These are phyloP conservation scores for Aradophagus sp. DNA, from an alignment of 1,140 invertebrate species.

Conservation along the genomic window DNA sequence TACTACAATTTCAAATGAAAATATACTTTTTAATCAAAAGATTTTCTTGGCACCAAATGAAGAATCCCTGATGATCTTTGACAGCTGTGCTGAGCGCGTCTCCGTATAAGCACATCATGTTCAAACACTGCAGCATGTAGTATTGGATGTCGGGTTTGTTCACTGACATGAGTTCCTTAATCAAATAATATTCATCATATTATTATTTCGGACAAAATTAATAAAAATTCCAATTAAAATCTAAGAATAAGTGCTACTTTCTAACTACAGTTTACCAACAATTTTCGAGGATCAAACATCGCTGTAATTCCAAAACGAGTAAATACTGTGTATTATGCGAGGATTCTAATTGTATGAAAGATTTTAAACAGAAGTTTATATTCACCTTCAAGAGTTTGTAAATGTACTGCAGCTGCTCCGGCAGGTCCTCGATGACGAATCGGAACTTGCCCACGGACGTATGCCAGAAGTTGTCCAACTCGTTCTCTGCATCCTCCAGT, in stretches of 20 bases:
- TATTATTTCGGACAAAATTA: neutral
- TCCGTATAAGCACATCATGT: conserved; percentile 93
- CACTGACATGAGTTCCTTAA: conserved; percentile 85
- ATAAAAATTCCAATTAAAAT: no score
- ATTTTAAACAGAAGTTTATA: conserved; percentile 12
- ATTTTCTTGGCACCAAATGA: conserved; percentile 98
- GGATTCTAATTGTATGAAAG: no score
- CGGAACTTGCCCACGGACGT: conserved; percentile 94
- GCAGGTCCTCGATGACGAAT: conserved; percentile 92
- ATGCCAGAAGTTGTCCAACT: conserved; percentile 89
- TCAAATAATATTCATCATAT: conserved; percentile 23
- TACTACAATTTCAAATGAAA: no score
- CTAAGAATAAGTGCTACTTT: neutral
- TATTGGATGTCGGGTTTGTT: conserved; percentile 95
- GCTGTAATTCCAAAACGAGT: conserved; percentile 25
- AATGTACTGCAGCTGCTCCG: conserved; percentile 93
- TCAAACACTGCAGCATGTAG: conserved; percentile 93
- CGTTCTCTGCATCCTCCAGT: conserved; percentile 80
- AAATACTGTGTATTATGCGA: no score
- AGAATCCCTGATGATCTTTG: conserved; percentile 93
- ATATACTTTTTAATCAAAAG: conserved; percentile 93
- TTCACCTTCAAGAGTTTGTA: conserved; percentile 90
- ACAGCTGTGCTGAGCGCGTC: conserved; percentile 92
- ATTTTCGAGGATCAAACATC: conserved; percentile 14
- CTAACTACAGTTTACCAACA: conserved; percentile 18